Evolutionary conservation across 2,797 vertebrate genomes (phyloP).

Genomic region (Anabas testudineus): DNA sequence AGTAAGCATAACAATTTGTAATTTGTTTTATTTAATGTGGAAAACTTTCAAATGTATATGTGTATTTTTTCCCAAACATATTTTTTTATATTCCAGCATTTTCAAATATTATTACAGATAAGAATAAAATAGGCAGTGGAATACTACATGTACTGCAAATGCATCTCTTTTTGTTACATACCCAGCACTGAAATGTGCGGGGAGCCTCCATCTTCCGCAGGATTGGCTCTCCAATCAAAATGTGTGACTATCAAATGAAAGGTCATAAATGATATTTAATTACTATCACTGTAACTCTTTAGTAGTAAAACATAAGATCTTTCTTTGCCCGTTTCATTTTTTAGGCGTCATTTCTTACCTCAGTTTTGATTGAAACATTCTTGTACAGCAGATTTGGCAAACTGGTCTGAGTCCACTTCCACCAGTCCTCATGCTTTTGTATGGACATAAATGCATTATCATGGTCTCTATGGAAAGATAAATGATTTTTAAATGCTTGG

Average conservation of each 20-base stretch:
- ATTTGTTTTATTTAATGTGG: too few species aligned
- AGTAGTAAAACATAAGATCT: not conserved
- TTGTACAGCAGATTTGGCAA: conserved; percentile 78
- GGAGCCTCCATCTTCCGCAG: conserved; percentile 68
- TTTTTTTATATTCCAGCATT: not conserved
- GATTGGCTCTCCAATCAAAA: conserved; percentile 77
- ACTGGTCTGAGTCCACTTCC: conserved; percentile 80
- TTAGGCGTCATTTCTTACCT: conserved; percentile 73
- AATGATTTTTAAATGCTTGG: not conserved
- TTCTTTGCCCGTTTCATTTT: too few species aligned
- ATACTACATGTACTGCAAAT: not conserved
- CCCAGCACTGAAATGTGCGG: conserved; percentile 43
- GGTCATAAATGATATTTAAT: too few species aligned
- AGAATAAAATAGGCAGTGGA: not conserved
- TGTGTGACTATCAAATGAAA: conserved; percentile 62
- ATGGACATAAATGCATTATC: conserved; percentile 63
- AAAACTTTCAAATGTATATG: too few species aligned
- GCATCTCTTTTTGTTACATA: conserved; percentile 42
- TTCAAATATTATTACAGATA: not conserved
- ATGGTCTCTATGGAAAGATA: conserved; percentile 60
- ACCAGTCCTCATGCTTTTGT: conserved; percentile 80
- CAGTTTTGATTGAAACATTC: conserved; percentile 14
- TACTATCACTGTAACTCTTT: too few species aligned
- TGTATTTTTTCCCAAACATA: too few species aligned
- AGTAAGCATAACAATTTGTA: too few species aligned